A percentile compares a stretch with the other conserved stretches of the same genome.
These are phyloP conservation scores for Crypturellus tataupa DNA, from an alignment of 2,797 vertebrate species.

Conservation along the genomic window DNA sequence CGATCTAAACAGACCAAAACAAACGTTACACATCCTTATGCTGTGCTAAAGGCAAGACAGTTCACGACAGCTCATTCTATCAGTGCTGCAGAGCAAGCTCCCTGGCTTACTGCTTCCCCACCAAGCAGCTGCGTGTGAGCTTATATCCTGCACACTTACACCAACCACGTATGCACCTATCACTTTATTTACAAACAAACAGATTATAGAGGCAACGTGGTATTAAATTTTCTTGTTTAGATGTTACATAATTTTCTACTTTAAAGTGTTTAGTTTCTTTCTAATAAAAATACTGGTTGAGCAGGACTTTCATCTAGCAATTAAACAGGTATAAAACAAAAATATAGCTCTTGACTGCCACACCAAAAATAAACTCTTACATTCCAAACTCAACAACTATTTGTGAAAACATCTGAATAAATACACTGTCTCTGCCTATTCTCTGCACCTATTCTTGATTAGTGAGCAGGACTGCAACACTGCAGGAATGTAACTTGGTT, in stretches of 20 bases:
- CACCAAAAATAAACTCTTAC: background rate
- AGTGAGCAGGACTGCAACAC: background rate
- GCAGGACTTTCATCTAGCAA: background rate
- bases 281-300: background rate
- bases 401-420: background rate
- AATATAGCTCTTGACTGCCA: background rate
- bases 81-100: background rate
- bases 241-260: background rate
- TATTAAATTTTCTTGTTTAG: background rate
- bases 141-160: background rate
- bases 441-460: background rate
- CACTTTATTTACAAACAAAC: slow-evolving; percentile 2
- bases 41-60: background rate
- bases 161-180: background rate
- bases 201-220: background rate
- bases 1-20: background rate
- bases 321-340: background rate
- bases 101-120: background rate
- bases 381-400: background rate
- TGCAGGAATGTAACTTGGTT: background rate
- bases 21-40: background rate
- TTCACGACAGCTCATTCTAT: background rate
- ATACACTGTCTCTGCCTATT: background rate
- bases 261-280: background rate
- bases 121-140: fast-evolving